Percentiles rank a stretch among this genome's conserved stretches.
Conservation (phyloP, 2,797 vertebrate genomes). For the Hoplostethus mediterraneus region DNA sequence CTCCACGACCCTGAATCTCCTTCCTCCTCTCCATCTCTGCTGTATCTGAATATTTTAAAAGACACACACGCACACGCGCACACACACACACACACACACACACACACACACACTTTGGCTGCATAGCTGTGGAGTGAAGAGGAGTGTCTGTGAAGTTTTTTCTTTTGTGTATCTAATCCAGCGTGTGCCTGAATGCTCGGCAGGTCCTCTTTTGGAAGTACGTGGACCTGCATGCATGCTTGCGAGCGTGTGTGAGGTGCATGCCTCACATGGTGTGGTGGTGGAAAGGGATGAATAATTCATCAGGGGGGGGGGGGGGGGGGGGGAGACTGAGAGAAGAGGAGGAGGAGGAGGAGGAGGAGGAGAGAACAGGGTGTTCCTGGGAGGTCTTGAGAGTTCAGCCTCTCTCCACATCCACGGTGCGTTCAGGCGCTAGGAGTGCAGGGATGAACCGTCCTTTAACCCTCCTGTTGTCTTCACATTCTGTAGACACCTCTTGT, state of each 20-base stretch:
- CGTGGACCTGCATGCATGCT: slow-evolving; percentile 15
- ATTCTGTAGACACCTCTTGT: too few relatives aligned
- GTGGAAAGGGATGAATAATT: slow-evolving; percentile 71
- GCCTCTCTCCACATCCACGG: neutral
- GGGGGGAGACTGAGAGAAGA: slow-evolving; percentile 36
- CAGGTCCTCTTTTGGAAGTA: slow-evolving; percentile 25
- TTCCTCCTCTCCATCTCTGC: slow-evolving; percentile 15
- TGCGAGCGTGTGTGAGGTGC: slow-evolving; percentile 6
- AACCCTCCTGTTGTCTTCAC: too few relatives aligned
- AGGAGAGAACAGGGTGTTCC: slow-evolving; percentile 52
- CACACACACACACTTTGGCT: too few relatives aligned
- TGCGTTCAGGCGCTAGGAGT: too few relatives aligned
- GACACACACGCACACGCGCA: neutral
- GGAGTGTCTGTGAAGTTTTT: neutral
- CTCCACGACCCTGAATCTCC: slow-evolving; percentile 3
- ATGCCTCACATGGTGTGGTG: slow-evolving; percentile 49
- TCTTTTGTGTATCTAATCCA: slow-evolving; percentile 40
- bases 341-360: slow-evolving; percentile 9
- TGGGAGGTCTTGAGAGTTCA: slow-evolving; percentile 44
- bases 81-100: neutral
- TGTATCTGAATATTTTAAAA: slow-evolving; percentile 43
- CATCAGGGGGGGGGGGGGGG: slow-evolving; percentile 43
- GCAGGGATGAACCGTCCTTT: too few relatives aligned
- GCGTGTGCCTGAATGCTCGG: slow-evolving; percentile 29
- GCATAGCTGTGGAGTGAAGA: too few relatives aligned